Evolutionary conservation across 2,113 vertebrate species (phyloP), one percentile per base, ranked within the genome.

Genomic region (Hippotragus niger): DNA sequence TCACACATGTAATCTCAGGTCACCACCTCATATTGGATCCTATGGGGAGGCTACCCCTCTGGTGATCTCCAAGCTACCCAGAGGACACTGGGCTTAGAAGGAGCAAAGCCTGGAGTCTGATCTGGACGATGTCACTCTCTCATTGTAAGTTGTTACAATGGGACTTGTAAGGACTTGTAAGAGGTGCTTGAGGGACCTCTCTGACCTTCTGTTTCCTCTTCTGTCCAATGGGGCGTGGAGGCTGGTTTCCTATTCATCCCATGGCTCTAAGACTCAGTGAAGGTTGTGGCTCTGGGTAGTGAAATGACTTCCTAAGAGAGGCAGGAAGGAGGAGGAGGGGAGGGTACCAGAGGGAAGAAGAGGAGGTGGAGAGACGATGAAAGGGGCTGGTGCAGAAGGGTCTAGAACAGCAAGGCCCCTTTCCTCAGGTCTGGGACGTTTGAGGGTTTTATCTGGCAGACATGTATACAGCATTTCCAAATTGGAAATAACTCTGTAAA

Each of bases 401-500:
- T 87, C 97, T 96, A 60, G 95, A 98, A 97, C 53, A 98, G 83
- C 91, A 97, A 97, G 96, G 62, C 83, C 40, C 87, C 96, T 94
- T 91, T 67, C 95, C 95, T 97, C 89, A 33, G 64, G 94, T 97
- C 96, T 97, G 96, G 93, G 92, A 53, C 97, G 98, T 98, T 98
- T 96, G 97, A 98, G 95, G 92, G 89, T 89, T 98, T 99, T 98
- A 98, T 98, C 98, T 98, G 80, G 97, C 93, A 97, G 98, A 98
- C 98, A 98, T 96, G 97, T 98, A 98, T 94, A 98, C 95, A 97
- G 94, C 98, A 98, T 98, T 98, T 98, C 98, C 98, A 98, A 98
- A 99, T 98, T 98, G 98, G 97, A 98, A 99, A 98, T 97, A 98
- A 98, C 98, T 99, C 99, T 99, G 99, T 99, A 98, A 98, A 98